Conservation (phyloP, 2,888 invertebrate genomes). For the Nomada ferruginata region DNA sequence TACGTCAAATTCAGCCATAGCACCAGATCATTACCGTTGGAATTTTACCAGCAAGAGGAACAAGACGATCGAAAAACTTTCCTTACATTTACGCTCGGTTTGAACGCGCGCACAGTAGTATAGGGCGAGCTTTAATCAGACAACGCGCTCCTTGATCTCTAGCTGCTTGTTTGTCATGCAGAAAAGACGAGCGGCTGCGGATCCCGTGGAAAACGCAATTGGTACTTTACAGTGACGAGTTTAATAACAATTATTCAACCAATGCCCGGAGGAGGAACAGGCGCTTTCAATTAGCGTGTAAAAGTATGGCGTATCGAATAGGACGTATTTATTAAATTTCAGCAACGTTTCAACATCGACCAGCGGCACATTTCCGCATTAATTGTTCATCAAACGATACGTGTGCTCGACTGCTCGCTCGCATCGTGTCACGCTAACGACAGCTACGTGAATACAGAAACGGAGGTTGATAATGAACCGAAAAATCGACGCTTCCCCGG, state of each 20-base stretch:
- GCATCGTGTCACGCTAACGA: slow-evolving; percentile 11
- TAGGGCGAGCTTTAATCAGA: not conserved
- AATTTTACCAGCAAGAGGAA: not conserved
- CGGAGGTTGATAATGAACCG: not conserved
- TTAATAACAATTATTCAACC: slow-evolving; percentile 17
- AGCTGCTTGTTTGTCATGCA: not conserved
- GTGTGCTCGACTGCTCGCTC: too few relatives aligned
- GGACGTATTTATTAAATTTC: slow-evolving; percentile 51
- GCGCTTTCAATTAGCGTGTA: slow-evolving; percentile 26
- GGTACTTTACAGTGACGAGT: not conserved
- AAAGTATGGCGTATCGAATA: not conserved
- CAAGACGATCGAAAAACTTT: not conserved
- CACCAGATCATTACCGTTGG: slow-evolving; percentile 1
- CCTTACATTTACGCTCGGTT: not conserved
- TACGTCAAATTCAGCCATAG: slow-evolving; percentile 9
- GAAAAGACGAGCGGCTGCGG: not conserved
- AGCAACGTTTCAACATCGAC: slow-evolving; percentile 22
- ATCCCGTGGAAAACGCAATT: slow-evolving; percentile 9
- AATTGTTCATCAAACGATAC: slow-evolving; percentile 42
- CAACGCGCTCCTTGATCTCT: not conserved
- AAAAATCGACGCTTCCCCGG: slow-evolving; percentile 14
- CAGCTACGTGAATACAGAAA: not conserved
- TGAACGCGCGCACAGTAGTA: slow-evolving; percentile 5
- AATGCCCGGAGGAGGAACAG: not conserved
- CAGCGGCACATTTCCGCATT: slow-evolving; percentile 15